Evolutionary conservation across 2,797 vertebrate genomes (phyloP).

Genomic region (Borostomias antarcticus): DNA sequence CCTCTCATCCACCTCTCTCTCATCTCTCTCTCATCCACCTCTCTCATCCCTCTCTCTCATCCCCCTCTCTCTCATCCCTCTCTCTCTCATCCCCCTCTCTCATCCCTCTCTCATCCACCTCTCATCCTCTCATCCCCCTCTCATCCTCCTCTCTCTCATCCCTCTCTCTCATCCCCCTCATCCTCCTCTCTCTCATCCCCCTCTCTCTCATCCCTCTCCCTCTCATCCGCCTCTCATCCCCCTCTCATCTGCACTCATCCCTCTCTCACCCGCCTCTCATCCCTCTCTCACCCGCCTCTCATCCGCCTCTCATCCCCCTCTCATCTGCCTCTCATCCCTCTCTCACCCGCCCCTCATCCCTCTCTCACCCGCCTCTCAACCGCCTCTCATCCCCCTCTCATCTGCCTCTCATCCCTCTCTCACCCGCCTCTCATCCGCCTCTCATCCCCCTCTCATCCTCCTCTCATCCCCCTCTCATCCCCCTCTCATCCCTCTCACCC

Average conservation of each 20-base stretch:
- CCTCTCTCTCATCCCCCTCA: neutral
- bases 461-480: neutral
- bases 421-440: neutral
- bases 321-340: constrained; percentile 2
- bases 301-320: neutral
- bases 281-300: neutral
- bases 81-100: neutral
- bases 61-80: neutral
- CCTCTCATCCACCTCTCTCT: too few species aligned
- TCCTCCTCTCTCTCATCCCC: neutral
- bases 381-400: neutral
- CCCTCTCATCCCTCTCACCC: neutral
- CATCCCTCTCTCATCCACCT: neutral
- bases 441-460: neutral
- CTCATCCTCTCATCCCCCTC: neutral
- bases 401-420: constrained; percentile 5
- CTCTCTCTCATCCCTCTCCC: neutral
- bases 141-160: neutral
- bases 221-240: neutral
- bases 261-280: neutral
- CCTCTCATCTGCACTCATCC: neutral
- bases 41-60: neutral
- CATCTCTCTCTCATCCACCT: neutral
- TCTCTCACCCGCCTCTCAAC: constrained; percentile 1
- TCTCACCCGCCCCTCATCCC: constrained; percentile 7